Conservation (phyloP, 2,113 vertebrate species). For the Vireo altiloquus region DNA sequence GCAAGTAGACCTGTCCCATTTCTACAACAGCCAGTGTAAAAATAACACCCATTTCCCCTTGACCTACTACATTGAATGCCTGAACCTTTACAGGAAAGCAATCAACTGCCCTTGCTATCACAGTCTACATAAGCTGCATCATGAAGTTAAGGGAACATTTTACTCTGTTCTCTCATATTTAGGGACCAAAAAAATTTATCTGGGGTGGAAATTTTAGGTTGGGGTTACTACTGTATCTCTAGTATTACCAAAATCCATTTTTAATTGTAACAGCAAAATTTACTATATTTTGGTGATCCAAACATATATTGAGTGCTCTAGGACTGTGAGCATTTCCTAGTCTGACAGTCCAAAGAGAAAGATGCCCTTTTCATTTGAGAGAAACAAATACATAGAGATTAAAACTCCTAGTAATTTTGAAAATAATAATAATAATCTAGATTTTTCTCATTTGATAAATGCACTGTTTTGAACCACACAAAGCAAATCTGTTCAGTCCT, state of each 20-base stretch:
- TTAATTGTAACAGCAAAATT: neutral
- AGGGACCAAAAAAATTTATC: neutral
- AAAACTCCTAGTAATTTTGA: neutral
- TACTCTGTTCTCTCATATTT: neutral
- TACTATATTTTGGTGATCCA: neutral
- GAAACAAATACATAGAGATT: neutral
- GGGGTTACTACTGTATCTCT: neutral
- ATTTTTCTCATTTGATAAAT: neutral
- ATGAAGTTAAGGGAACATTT: neutral
- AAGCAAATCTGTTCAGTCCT: neutral
- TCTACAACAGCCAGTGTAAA: neutral
- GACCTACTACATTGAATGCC: neutral
- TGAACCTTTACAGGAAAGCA: neutral
- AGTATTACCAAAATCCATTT: accelerated
- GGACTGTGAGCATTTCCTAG: neutral
- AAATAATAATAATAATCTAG: neutral
- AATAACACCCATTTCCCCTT: neutral
- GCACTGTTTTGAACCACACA: neutral
- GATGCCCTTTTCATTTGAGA: neutral
- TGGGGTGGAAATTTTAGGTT: neutral
- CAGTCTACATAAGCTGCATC: neutral
- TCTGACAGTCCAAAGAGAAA: neutral
- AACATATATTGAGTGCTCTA: neutral
- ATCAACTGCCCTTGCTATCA: neutral
- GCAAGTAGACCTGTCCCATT: neutral